These are phyloP conservation scores for Parasteatoda lunata DNA, from an alignment of 2,888 invertebrate genomes.

Conservation along the genomic window DNA sequence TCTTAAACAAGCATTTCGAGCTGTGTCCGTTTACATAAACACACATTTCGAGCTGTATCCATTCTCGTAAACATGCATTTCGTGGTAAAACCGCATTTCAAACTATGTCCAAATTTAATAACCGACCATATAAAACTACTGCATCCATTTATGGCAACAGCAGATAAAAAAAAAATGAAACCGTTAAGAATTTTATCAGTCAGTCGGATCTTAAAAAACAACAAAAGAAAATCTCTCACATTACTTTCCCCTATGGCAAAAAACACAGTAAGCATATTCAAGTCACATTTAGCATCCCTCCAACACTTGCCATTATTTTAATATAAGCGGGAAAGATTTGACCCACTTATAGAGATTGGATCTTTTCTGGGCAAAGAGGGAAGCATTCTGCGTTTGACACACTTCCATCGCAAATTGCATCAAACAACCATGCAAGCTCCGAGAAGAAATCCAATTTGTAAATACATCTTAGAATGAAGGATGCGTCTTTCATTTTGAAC, in stretches of 20 bases:
- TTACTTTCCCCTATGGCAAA: constrained; percentile 44
- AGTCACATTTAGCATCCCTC: constrained; percentile 27
- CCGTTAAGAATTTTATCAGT: background rate
- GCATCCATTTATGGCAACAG: background rate
- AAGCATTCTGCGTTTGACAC: constrained; percentile 42
- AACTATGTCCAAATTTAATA: too few species aligned
- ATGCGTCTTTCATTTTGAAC: background rate
- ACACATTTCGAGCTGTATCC: too few species aligned
- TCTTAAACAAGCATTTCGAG: too few species aligned
- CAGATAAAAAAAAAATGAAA: background rate
- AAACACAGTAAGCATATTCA: constrained; percentile 35
- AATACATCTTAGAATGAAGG: background rate
- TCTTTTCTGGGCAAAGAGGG: constrained; percentile 26
- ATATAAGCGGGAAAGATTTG: constrained; percentile 13
- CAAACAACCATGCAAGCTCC: background rate
- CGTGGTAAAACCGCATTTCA: too few species aligned
- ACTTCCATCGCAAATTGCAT: constrained; percentile 20
- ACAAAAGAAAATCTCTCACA: constrained; percentile 29
- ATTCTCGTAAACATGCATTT: too few species aligned
- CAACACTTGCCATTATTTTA: constrained; percentile 21
- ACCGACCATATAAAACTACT: too few species aligned
- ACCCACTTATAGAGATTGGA: constrained; percentile 40
- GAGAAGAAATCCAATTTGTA: background rate
- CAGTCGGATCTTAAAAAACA: background rate
- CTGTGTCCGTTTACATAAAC: too few species aligned